These are phyloP conservation scores for Centruroides sculpturatus DNA, from an alignment of 1,140 invertebrate species.

Conservation along the genomic window DNA sequence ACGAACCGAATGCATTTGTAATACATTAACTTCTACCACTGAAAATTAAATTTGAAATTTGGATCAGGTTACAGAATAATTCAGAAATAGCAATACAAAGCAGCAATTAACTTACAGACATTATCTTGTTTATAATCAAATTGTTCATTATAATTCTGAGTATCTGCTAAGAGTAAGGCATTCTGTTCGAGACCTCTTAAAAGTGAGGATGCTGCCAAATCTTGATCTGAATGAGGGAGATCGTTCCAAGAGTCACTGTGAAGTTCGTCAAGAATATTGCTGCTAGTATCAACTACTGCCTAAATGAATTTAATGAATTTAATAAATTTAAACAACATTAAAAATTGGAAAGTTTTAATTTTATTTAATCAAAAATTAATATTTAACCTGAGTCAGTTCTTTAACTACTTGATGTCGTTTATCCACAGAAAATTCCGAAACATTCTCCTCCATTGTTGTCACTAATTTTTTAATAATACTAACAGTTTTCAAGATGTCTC, in stretches of 20 bases:
- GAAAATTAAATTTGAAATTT: not conserved
- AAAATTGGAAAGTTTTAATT: too few species aligned
- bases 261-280: constrained; percentile 69
- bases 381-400: constrained; percentile 30
- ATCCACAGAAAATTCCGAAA: not conserved
- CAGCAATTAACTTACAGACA: constrained; percentile 48
- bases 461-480: constrained; percentile 47
- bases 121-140: constrained; percentile 66
- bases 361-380: too few species aligned
- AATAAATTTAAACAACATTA: too few species aligned
- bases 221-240: constrained; percentile 44
- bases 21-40: not conserved
- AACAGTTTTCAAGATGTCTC: constrained; percentile 67
- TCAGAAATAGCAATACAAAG: not conserved
- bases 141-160: constrained; percentile 63
- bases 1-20: not conserved
- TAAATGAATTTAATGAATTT: constrained; percentile 29
- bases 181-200: constrained; percentile 80
- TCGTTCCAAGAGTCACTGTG: constrained; percentile 79
- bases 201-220: constrained; percentile 65
- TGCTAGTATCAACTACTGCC: constrained; percentile 71
- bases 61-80: not conserved
- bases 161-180: constrained; percentile 75
- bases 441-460: not conserved
- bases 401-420: constrained; percentile 14